Evolutionary conservation across 2,888 invertebrate genomes (phyloP).

Genomic region (Seladonia tumulorum): DNA sequence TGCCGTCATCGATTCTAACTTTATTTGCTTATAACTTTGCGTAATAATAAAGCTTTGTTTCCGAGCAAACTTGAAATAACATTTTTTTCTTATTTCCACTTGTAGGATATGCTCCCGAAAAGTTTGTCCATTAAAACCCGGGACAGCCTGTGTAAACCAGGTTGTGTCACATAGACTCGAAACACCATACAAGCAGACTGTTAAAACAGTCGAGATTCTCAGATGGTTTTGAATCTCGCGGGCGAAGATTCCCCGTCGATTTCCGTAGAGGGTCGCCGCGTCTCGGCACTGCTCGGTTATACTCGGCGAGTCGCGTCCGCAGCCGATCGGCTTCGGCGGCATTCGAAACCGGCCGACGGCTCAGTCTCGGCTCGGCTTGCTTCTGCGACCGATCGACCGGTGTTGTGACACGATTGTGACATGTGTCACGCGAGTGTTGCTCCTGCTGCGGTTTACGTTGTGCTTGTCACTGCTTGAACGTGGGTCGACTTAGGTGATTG

Average conservation of each 20-base stretch:
- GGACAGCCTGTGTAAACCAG: too few relatives aligned
- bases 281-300: conserved; percentile 37
- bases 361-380: conserved; percentile 75
- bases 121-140: too few relatives aligned
- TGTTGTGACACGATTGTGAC: conserved; percentile 68
- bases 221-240: conserved; percentile 36
- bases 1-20: too few relatives aligned
- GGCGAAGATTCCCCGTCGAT: conserved; percentile 14
- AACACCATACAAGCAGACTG: too few relatives aligned
- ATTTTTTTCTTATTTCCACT: too few relatives aligned
- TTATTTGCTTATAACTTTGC: too few relatives aligned
- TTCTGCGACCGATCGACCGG: conserved; percentile 65
- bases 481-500: conserved; percentile 72
- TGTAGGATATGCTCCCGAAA: too few relatives aligned
- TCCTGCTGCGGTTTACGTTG: conserved; percentile 60
- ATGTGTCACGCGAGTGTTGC: conserved; percentile 72
- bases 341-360: conserved; percentile 54
- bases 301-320: conserved; percentile 54
- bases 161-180: too few relatives aligned
- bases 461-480: conserved; percentile 64
- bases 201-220: background rate
- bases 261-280: background rate
- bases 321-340: conserved; percentile 49
- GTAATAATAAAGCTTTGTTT: too few relatives aligned
- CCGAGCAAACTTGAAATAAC: too few relatives aligned